Evolutionary conservation across 2,113 vertebrate species (phyloP).

Genomic region (Cyanoliseus patagonus): DNA sequence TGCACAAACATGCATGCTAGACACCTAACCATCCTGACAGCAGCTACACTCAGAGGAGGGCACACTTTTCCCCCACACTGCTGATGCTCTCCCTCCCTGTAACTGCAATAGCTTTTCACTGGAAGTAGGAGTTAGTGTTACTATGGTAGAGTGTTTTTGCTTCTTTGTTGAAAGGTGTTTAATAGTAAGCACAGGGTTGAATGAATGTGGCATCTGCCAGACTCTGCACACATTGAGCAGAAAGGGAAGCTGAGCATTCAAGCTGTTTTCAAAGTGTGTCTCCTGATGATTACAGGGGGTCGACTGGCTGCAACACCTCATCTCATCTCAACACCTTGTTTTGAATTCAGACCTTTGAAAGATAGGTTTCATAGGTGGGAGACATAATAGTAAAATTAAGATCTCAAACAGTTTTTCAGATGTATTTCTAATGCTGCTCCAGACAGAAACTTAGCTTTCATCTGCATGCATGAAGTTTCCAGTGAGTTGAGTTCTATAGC

Average conservation of each 20-base stretch:
- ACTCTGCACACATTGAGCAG: not conserved
- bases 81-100: not conserved
- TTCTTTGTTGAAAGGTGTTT: conserved; percentile 11
- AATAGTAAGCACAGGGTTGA: not conserved
- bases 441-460: not conserved
- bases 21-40: conserved; percentile 27
- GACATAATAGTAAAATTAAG: not conserved
- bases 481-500: not conserved
- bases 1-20: not conserved
- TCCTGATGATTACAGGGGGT: not conserved
- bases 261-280: not conserved
- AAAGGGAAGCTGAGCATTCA: not conserved
- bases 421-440: not conserved
- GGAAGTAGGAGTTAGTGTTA: conserved; percentile 12
- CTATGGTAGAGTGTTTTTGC: not conserved
- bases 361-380: not conserved
- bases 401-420: not conserved
- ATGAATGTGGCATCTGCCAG: not conserved
- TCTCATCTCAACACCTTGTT: not conserved
- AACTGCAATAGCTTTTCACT: not conserved
- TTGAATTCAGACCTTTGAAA: not conserved
- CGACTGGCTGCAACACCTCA: not conserved
- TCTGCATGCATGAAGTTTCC: not conserved
- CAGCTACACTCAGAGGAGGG: not conserved
- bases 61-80: not conserved